Evolutionary conservation across 2,113 vertebrate species (phyloP).

Genomic region (Psephotus haematonotus): DNA sequence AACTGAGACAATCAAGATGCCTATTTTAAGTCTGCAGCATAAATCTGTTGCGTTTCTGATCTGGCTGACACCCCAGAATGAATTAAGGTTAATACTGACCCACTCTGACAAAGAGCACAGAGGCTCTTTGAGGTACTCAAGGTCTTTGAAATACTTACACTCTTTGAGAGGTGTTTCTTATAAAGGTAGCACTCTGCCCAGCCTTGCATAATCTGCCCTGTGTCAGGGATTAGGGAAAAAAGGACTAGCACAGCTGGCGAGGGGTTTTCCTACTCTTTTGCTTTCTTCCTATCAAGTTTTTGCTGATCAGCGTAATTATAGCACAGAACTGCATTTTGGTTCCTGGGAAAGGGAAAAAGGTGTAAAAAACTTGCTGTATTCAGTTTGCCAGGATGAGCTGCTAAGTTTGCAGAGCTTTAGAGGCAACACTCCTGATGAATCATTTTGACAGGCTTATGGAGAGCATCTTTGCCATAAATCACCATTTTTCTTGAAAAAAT

Average conservation of each 20-base stretch:
- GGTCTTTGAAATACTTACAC: background rate
- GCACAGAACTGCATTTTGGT: background rate
- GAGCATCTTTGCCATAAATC: conserved; percentile 8
- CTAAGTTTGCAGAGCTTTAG: conserved; percentile 25
- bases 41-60: background rate
- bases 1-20: background rate
- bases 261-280: background rate
- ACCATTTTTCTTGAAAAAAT: conserved; percentile 25
- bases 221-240: background rate
- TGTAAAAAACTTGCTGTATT: background rate
- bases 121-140: background rate
- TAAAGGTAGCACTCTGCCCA: background rate
- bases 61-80: background rate
- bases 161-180: background rate
- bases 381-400: background rate
- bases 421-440: conserved; percentile 8
- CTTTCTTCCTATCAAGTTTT: background rate
- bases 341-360: background rate
- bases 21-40: background rate
- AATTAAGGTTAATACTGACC: background rate
- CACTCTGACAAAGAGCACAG: background rate
- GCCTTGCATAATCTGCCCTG: background rate
- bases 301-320: background rate
- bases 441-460: conserved; percentile 27
- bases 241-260: background rate